Conservation (phyloP, 2,113 vertebrate species). For the Morone saxatilis region DNA sequence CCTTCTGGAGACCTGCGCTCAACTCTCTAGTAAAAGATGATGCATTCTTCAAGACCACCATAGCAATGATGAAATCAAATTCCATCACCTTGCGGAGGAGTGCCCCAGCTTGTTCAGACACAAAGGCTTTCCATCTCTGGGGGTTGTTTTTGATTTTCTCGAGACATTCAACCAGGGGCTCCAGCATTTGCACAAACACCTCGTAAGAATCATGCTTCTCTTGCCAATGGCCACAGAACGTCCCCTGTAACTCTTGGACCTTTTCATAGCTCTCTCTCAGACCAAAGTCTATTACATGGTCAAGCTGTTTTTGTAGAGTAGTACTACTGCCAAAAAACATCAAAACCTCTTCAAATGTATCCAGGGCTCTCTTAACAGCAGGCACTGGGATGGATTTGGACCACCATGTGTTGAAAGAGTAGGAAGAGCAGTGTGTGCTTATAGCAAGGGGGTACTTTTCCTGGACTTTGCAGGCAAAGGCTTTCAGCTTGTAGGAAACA, state of each 20-base stretch:
- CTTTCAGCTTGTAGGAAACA: conserved; percentile 93
- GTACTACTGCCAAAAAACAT: conserved; percentile 89
- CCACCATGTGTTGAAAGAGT: conserved; percentile 95
- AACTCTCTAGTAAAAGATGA: conserved; percentile 94
- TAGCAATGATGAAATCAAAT: conserved; percentile 94
- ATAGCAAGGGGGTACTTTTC: conserved; percentile 94
- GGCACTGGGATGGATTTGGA: conserved; percentile 92
- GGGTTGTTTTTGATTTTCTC: conserved; percentile 89
- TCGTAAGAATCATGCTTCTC: conserved; percentile 93
- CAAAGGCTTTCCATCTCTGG: conserved; percentile 85
- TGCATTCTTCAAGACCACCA: conserved; percentile 92
- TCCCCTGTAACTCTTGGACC: conserved; percentile 89
- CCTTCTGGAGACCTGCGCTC: conserved; percentile 93
- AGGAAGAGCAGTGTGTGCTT: conserved; percentile 92
- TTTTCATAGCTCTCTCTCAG: conserved; percentile 90
- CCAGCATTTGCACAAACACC: conserved; percentile 92
- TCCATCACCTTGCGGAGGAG: conserved; percentile 89
- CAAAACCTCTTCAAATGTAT: conserved; percentile 90
- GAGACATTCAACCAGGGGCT: conserved; percentile 91
- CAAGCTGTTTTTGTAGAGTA: conserved; percentile 88
- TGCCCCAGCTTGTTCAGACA: conserved; percentile 85
- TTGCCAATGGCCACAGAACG: conserved; percentile 90
- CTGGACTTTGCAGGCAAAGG: conserved; percentile 92
- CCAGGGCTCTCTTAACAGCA: conserved; percentile 88
- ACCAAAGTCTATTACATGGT: conserved; percentile 88